Evolutionary conservation across 2,113 vertebrate species (phyloP).

Genomic region (Corvus cornix): DNA sequence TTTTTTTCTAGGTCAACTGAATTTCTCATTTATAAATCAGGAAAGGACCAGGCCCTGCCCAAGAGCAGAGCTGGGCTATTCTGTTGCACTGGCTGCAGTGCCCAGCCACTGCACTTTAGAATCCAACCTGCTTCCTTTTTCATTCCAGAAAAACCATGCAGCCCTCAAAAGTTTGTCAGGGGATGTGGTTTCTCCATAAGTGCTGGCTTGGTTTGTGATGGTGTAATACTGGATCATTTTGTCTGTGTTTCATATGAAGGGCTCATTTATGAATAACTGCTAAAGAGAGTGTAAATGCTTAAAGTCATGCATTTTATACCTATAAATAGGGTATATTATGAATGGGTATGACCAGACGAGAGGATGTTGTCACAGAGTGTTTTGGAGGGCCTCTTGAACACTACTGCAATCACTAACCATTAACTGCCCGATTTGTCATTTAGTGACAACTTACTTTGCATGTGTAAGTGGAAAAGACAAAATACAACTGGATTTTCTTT

Average conservation of each 20-base stretch:
- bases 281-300: background rate
- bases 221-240: background rate
- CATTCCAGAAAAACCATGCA: background rate
- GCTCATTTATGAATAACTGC: background rate
- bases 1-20: background rate
- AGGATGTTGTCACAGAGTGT: background rate
- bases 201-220: background rate
- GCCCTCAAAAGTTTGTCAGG: background rate
- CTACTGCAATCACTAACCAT: background rate
- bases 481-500: background rate
- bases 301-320: background rate
- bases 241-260: background rate
- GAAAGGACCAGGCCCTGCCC: background rate
- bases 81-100: background rate
- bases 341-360: background rate
- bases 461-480: background rate
- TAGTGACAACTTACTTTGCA: background rate
- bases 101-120: fast-evolving
- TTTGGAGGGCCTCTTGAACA: background rate
- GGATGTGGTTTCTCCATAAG: background rate
- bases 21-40: background rate
- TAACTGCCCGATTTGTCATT: background rate
- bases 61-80: background rate
- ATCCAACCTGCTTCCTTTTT: background rate
- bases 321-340: background rate